Evolutionary conservation across 2,888 invertebrate species (phyloP).

Genomic region (Epirrhoe alternata): DNA sequence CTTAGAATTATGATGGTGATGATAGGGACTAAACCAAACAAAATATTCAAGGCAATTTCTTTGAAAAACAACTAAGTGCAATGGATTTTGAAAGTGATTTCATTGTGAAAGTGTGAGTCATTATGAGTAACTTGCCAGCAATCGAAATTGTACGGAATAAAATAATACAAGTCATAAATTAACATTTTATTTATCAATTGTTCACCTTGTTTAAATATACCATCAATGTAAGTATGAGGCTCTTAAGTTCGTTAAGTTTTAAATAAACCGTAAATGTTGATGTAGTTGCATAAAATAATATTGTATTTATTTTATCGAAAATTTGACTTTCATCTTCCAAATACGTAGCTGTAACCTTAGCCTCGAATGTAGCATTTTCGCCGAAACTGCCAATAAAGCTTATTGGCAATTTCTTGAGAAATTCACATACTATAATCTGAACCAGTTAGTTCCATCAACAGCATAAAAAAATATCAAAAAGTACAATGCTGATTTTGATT

Average conservation of each 20-base stretch:
- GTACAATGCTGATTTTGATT: conserved; percentile 11
- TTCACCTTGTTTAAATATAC: background rate
- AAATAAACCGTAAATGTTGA: too few species aligned
- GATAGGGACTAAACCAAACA: too few species aligned
- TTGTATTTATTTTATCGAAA: too few species aligned
- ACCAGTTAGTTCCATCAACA: background rate
- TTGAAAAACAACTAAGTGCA: conserved; percentile 8
- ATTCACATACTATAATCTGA: background rate
- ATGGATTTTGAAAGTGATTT: conserved; percentile 29
- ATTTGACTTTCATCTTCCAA: too few species aligned
- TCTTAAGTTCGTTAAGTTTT: too few species aligned
- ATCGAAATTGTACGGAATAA: conserved; percentile 17
- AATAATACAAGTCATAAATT: conserved; percentile 10
- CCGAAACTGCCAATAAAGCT: background rate
- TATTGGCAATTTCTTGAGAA: background rate
- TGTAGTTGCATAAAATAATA: too few species aligned
- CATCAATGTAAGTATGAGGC: background rate
- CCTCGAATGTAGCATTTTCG: too few species aligned
- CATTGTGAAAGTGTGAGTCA: conserved; percentile 24
- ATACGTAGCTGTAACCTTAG: too few species aligned
- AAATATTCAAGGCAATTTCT: too few species aligned
- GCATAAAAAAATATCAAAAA: background rate
- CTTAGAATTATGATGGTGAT: too few species aligned
- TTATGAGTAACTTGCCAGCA: conserved; percentile 20
- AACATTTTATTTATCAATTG: background rate